These are phyloP conservation scores for Bergia sp. DNA, from an alignment of 92 coral and sea anemone species.

Conservation along the genomic window DNA sequence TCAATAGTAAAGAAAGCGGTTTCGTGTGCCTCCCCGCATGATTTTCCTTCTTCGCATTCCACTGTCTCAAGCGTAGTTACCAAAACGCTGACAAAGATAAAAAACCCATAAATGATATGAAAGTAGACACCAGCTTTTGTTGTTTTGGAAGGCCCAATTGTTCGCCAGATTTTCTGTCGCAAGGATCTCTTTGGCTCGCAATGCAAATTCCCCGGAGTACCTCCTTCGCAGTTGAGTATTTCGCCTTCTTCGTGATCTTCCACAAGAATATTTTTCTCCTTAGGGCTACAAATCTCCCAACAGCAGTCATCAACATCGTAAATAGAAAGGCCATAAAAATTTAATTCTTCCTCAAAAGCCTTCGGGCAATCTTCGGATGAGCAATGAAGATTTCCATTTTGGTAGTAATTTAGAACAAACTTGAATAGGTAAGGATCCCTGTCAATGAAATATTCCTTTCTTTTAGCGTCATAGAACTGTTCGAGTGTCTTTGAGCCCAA, in stretches of 20 bases:
- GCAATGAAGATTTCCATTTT: slow-evolving; percentile 91
- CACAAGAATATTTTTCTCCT: slow-evolving; percentile 67
- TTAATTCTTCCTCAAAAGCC: slow-evolving; percentile 92
- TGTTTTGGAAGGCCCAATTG: slow-evolving; percentile 86
- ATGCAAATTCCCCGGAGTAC: slow-evolving; percentile 55
- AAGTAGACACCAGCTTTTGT: slow-evolving; percentile 83
- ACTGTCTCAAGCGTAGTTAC: slow-evolving; percentile 84
- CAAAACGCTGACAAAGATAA: slow-evolving; percentile 77
- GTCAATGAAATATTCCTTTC: slow-evolving; percentile 87
- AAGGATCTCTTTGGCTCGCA: slow-evolving; percentile 77
- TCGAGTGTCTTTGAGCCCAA: slow-evolving; percentile 85
- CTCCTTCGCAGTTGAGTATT: slow-evolving; percentile 61
- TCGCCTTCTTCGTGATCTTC: slow-evolving; percentile 79
- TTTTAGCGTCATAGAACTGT: slow-evolving; percentile 79
- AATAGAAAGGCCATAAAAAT: slow-evolving; percentile 90
- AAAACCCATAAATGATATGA: slow-evolving; percentile 83
- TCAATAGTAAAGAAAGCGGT: slow-evolving; percentile 67
- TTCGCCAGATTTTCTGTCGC: slow-evolving; percentile 85
- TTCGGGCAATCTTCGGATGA: slow-evolving; percentile 92
- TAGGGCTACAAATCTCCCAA: slow-evolving; percentile 81
- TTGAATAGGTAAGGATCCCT: slow-evolving; percentile 94
- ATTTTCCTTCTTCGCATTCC: slow-evolving; percentile 54
- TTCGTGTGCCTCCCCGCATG: slow-evolving; percentile 75
- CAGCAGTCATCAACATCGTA: slow-evolving; percentile 93
- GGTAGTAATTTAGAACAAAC: slow-evolving; percentile 90